Evolutionary conservation across 2,888 invertebrate genomes (phyloP).

Genomic region (Mesodorylaimus sp.): DNA sequence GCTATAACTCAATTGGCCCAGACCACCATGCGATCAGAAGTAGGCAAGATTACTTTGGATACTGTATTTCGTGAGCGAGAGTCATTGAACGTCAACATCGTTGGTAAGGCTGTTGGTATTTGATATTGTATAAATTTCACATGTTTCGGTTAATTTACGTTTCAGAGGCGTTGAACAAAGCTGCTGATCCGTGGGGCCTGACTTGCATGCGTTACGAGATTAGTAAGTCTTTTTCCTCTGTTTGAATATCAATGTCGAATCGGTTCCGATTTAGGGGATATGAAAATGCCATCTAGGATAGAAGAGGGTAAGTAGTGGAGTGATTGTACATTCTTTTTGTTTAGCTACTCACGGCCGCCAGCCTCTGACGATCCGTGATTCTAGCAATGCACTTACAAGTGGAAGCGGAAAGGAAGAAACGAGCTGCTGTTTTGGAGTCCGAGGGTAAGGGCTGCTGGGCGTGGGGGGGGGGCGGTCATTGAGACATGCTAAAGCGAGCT

Average conservation of each 20-base stretch:
- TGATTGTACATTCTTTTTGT: too few species aligned
- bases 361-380: too few species aligned
- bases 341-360: too few species aligned
- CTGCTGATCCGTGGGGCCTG: constrained; percentile 94
- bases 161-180: constrained; percentile 76
- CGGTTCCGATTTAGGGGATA: constrained; percentile 48
- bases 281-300: constrained; percentile 66
- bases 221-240: constrained; percentile 38
- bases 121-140: background rate
- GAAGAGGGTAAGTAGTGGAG: too few species aligned
- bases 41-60: constrained; percentile 89
- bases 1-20: constrained; percentile 96
- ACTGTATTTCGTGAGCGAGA: constrained; percentile 92
- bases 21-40: constrained; percentile 96
- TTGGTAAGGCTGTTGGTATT: constrained; percentile 35
- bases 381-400: constrained; percentile 99
- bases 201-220: constrained; percentile 86
- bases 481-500: background rate
- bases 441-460: constrained; percentile 53
- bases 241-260: background rate
- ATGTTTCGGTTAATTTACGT: background rate
- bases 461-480: background rate
- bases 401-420: constrained; percentile 85
- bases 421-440: constrained; percentile 88
- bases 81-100: constrained; percentile 77